Base-by-base conservation (phyloP, 2,888 invertebrate genomes). In the Eupeodes luniger region DNA sequence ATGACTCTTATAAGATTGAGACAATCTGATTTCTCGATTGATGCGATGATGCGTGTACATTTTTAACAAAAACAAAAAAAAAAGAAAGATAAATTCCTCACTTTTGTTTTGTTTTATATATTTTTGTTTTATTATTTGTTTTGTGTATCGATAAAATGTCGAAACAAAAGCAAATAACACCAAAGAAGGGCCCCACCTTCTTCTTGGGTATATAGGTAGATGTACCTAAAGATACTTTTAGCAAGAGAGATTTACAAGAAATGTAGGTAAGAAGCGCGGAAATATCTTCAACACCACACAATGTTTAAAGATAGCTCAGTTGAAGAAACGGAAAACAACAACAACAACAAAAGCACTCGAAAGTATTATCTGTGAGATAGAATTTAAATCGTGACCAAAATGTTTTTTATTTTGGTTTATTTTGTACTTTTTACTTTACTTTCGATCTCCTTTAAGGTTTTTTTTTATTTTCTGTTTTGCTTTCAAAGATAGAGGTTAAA, bases 311-410 rank as follows among this genome's bases (percentile, higher is more conserved):
- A 70, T 70, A 70, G 44, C 59, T 44, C 7, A 2, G 44, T 57
- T 44, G 40, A 34, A 59, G 47, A 40, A 36, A 14, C 10, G 0
- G 5, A 47, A 5, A 27, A 53, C 7, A 7, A 53, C 19, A 49
- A 47, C 3, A 19, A 66, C 47, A 66, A 64, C 47, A 66, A 4
- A 49, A 77, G 59, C 74, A 62, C 59, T 81, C 61, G 61, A 74
- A 69, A 86, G 81, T 67, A 66, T 66, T 74, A 85, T 88, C 85
- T 85, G 69, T 81, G 88, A 88, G 85, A 88, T 88, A 85, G 88
- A 88, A 88, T 81, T 88, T 85, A 81, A 85, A 88, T 88, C 88
- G 88, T 88, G 88, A 88, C 88, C 81, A 59, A 88, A 84, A 85
- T 78, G 77, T 64, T 88, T 77, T 64, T 53, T 36, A 40, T 85